Conservation (phyloP, 2,797 vertebrate genomes). For the Amblyopsis hoosieri region DNA sequence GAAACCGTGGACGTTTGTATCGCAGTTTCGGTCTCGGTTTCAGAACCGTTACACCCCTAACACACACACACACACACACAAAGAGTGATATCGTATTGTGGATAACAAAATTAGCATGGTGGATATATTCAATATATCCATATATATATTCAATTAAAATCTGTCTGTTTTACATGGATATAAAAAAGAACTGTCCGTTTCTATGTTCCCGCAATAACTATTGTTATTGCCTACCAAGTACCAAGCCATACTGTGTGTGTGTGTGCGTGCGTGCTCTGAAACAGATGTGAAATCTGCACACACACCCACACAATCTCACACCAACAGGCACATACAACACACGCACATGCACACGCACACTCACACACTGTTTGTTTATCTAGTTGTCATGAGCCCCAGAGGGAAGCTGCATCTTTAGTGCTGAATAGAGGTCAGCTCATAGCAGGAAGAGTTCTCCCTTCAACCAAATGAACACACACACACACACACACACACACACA, state of each 20-base stretch:
- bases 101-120: constrained; percentile 25
- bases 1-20: too few species aligned
- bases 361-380: constrained; percentile 46
- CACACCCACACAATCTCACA: constrained; percentile 6
- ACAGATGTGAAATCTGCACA: background rate
- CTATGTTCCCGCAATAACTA: constrained; percentile 4
- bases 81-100: constrained; percentile 39
- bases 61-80: constrained; percentile 8
- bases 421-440: constrained; percentile 40
- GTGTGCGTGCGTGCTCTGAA: background rate
- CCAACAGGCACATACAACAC: constrained; percentile 12
- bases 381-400: constrained; percentile 63
- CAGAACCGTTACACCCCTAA: background rate
- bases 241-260: constrained; percentile 18
- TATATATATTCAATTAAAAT: constrained; percentile 39
- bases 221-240: constrained; percentile 45
- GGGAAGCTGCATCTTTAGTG: constrained; percentile 25
- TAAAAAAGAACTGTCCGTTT: constrained; percentile 24
- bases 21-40: too few species aligned
- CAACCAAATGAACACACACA: constrained; percentile 17
- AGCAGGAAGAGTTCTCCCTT: constrained; percentile 17
- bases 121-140: too few species aligned
- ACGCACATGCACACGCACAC: constrained; percentile 12
- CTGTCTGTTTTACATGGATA: constrained; percentile 15
- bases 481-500: too few species aligned